Percentiles rank a stretch among this genome's conserved stretches.
phyloP scores from a whole-genome alignment of 2,113 vertebrate species.

The Pterophyllum scalare region DNA sequence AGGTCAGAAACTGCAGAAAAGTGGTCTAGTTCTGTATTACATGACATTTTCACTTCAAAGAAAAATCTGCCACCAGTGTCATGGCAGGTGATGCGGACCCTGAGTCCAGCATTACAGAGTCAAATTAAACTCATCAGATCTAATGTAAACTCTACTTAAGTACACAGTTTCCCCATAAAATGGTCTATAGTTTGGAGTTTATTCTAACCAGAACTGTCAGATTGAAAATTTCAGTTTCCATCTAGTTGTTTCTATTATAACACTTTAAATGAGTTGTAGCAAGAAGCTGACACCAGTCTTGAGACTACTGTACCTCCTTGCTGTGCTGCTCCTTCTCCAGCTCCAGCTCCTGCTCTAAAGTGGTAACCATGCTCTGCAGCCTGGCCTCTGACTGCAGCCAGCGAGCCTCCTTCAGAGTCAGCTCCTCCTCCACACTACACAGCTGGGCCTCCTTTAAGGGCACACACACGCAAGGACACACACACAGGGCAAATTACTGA shows the following conservation, averaged over 20 bases:
- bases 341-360: conserved; percentile 80
- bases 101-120: not conserved
- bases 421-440: conserved; percentile 61
- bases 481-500: not conserved
- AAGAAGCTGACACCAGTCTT: not conserved
- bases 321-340: conserved; percentile 74
- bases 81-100: not conserved
- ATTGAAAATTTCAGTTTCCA: no score
- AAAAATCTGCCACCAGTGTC: not conserved
- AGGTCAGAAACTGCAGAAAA: not conserved
- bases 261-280: no score
- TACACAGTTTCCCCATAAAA: not conserved
- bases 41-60: no score
- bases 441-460: conserved; percentile 65
- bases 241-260: no score
- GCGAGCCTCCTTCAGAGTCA: conserved; percentile 79
- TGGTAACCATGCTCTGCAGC: conserved; percentile 74
- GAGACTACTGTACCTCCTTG: conserved; percentile 70
- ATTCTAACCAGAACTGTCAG: not conserved
- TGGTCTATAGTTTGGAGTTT: not conserved
- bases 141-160: not conserved
- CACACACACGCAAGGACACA: not conserved
- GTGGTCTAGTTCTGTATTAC: not conserved
- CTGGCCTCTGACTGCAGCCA: conserved; percentile 79
- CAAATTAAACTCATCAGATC: not conserved